Evolutionary conservation across 2,888 invertebrate species (phyloP).

Genomic region (Achlya flavicornis): DNA sequence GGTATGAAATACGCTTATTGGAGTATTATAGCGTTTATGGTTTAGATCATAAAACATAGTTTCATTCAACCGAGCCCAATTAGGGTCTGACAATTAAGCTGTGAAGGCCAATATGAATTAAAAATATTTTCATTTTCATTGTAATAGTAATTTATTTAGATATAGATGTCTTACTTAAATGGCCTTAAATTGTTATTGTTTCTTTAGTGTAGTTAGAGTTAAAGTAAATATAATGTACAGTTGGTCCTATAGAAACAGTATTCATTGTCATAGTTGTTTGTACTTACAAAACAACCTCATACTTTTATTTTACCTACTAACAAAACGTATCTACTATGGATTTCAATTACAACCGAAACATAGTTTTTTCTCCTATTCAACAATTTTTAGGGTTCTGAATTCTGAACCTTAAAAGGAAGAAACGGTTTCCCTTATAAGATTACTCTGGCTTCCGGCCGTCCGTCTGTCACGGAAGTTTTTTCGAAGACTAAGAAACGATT

Average conservation of each 20-base stretch:
- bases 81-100: background rate
- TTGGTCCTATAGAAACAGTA: slow-evolving; percentile 8
- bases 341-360: background rate
- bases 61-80: too few relatives aligned
- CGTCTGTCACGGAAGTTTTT: too few relatives aligned
- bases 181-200: background rate
- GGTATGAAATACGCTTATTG: slow-evolving; percentile 13
- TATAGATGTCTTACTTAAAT: background rate
- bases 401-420: too few relatives aligned
- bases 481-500: too few relatives aligned
- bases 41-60: background rate
- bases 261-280: slow-evolving; percentile 18
- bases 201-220: background rate
- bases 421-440: too few relatives aligned
- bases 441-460: too few relatives aligned
- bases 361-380: too few relatives aligned
- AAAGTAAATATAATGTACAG: background rate
- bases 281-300: slow-evolving; percentile 15
- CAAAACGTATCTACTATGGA: background rate
- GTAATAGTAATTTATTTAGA: slow-evolving; percentile 2
- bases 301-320: background rate
- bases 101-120: background rate
- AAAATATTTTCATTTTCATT: background rate
- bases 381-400: too few relatives aligned
- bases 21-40: background rate